Evolutionary conservation across 2,888 invertebrate species (phyloP), one percentile per base, ranked within the genome.

Genomic region (Salpingus planirostris): DNA sequence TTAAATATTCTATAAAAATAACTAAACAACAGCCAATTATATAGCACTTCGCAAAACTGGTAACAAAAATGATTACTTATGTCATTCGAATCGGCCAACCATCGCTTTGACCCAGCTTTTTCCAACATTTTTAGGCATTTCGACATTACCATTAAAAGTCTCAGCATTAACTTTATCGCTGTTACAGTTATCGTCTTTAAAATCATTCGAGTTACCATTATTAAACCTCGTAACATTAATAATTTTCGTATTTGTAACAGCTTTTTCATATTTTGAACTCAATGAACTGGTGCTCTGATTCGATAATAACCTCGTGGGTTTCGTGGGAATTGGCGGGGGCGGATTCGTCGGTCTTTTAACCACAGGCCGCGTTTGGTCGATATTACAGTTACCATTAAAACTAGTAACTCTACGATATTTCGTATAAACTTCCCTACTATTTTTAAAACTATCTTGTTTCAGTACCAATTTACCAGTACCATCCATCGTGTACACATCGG

Each of bases 101-200:
- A 83, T 78, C 50, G 81, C 77, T 52, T 78, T 79, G 0, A 83
- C 83, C 82, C 82, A 83, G 48, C 76, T 29, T 25, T 25, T 11
- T 10, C 7, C 15, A 21, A 15, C 25, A 3, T 15, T 11, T 7
- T 14, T n/a, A 26, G 26, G 26, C 23, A 12, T 29, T 18, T 14
- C 15, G n/a, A 11, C 31, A 24, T 33, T 32, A 11, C 11, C 13
- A 15, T 21, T 21, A 7, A 14, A 15, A 7, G 26, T 18, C 14
- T 31, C 11, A 11, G 18, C 14, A 24, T 25, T 22, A n/a, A 21
- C 18, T 21, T 23, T 23, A 23, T 23, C 10, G 8, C 10, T 23
- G n/a, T n/a, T n/a, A n/a, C n/a, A n/a, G n/a, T n/a, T n/a, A n/a
- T n/a, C n/a, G n/a, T n/a, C n/a, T n/a, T n/a, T n/a, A n/a, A n/a